These are phyloP conservation scores for Ecliptopera silaceata DNA, from an alignment of 2,888 invertebrate species.

Conservation along the genomic window DNA sequence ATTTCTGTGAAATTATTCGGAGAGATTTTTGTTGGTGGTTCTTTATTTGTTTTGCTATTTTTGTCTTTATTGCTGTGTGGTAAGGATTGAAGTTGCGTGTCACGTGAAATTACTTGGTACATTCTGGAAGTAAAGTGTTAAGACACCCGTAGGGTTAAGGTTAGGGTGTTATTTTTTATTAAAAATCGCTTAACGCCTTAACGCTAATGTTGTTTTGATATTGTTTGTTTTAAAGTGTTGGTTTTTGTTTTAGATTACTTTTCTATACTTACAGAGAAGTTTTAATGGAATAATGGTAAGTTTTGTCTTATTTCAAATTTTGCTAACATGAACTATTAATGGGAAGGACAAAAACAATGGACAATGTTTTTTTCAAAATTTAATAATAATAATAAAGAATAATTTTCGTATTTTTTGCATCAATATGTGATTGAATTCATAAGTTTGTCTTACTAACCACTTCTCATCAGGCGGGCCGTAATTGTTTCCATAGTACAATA, in stretches of 20 bases:
- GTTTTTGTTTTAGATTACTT: constrained; percentile 10
- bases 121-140: constrained; percentile 24
- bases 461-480: too few species aligned
- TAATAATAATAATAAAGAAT: too few species aligned
- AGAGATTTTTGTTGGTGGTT: not conserved
- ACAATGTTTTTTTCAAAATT: too few species aligned
- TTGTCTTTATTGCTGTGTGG: not conserved
- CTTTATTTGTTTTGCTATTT: constrained; percentile 15
- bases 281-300: constrained; percentile 2
- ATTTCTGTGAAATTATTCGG: not conserved
- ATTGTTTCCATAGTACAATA: too few species aligned
- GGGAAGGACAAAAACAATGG: too few species aligned
- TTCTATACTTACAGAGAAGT: not conserved
- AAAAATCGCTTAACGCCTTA: constrained; percentile 70
- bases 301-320: too few species aligned
- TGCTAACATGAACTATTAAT: too few species aligned
- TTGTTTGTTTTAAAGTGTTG: constrained; percentile 47
- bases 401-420: too few species aligned
- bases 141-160: constrained; percentile 63
- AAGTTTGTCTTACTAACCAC: too few species aligned
- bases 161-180: constrained; percentile 69
- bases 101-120: constrained; percentile 2
- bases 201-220: constrained; percentile 53
- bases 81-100: constrained; percentile 15
- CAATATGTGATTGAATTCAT: too few species aligned